phyloP scores from a whole-genome alignment of 1,140 invertebrate species.

The Arctopsyche grandis region DNA sequence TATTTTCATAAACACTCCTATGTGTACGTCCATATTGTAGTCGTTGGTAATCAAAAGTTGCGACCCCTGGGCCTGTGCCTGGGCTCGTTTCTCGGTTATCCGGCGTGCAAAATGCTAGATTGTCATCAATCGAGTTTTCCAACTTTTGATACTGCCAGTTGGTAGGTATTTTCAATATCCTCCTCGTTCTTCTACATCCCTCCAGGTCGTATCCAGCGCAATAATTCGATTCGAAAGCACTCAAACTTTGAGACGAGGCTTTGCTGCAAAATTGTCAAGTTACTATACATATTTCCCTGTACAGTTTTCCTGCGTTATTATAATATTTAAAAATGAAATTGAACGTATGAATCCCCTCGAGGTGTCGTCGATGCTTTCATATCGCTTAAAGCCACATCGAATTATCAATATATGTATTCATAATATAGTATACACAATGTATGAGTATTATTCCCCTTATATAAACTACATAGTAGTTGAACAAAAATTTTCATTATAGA shows the following conservation, averaged over 20 bases:
- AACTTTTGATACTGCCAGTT: slow-evolving; percentile 17
- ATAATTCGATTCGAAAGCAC: slow-evolving; percentile 43
- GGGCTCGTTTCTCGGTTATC: slow-evolving; percentile 11
- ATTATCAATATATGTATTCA: no score
- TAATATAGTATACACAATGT: no score
- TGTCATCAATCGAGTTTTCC: slow-evolving; percentile 37
- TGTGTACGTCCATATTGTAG: no score
- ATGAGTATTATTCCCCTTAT: no score
- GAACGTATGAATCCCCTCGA: no score
- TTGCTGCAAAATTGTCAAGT: not conserved
- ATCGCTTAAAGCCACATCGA: no score
- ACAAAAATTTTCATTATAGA: no score
- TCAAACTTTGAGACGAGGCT: slow-evolving; percentile 33
- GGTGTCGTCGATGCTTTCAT: no score
- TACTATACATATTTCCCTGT: not conserved
- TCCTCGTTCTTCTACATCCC: not conserved
- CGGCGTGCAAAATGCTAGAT: slow-evolving; percentile 21
- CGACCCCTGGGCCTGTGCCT: not conserved
- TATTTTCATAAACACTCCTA: no score
- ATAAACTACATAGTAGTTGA: no score
- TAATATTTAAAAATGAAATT: not conserved
- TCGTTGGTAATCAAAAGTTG: no score
- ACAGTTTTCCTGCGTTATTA: not conserved
- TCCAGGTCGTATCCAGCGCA: slow-evolving; percentile 4
- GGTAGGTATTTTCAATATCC: not conserved